Evolutionary conservation across 2,888 invertebrate species (phyloP).

Genomic region (Amblyjoppa proteus): DNA sequence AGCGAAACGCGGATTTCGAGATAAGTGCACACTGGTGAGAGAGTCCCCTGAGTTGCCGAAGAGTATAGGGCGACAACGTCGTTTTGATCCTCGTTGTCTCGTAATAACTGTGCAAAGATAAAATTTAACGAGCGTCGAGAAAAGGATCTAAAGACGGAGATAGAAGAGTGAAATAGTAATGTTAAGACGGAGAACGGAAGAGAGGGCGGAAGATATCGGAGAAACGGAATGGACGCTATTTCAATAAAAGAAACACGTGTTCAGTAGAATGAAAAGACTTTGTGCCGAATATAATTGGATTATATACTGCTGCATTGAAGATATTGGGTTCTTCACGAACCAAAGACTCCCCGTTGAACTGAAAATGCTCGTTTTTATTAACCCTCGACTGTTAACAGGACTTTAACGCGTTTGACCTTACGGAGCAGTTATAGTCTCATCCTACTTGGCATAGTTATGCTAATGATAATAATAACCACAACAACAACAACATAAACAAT

Average conservation of each 20-base stretch:
- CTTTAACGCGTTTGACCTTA: not conserved
- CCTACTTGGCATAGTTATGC: not conserved
- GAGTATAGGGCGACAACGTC: not conserved
- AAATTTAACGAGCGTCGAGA: constrained; percentile 40
- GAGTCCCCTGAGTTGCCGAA: not conserved
- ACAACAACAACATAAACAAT: not conserved
- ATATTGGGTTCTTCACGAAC: not conserved
- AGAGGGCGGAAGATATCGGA: not conserved
- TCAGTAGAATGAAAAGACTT: not conserved
- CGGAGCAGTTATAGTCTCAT: not conserved
- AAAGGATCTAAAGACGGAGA: not conserved
- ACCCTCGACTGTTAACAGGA: not conserved
- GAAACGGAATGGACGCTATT: not conserved
- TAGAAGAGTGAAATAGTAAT: constrained; percentile 12
- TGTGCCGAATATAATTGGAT: not conserved
- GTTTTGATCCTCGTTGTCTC: constrained; percentile 32
- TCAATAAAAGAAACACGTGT: constrained; percentile 10
- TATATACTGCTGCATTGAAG: not conserved
- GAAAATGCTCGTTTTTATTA: not conserved
- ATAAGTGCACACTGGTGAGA: constrained; percentile 26
- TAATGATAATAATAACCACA: not conserved
- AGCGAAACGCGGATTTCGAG: constrained; percentile 42
- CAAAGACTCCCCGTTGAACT: not conserved
- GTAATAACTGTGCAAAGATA: constrained; percentile 34
- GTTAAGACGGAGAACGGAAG: not conserved